A percentile compares a stretch with the other conserved stretches of the same genome.
Evolutionary conservation across 2,113 vertebrate species (phyloP).

Genomic region (Pseudorhombus dupliciocellatus): DNA sequence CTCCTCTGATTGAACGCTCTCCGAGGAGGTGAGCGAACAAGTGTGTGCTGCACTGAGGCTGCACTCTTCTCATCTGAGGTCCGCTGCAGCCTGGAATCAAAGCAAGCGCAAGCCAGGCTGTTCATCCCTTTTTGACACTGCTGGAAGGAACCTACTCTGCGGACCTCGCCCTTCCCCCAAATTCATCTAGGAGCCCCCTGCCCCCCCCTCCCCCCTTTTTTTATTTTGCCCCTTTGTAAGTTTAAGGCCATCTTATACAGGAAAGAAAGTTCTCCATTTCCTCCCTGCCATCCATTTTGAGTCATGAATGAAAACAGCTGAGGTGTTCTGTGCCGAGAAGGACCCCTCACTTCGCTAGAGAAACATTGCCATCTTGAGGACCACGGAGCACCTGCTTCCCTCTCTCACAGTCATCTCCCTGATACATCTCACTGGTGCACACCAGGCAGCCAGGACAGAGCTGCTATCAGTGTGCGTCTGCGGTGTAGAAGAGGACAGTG

Average conservation of each 20-base stretch:
- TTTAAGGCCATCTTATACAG: constrained; percentile 46
- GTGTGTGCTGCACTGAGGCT: constrained; percentile 48
- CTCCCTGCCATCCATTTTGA: constrained; percentile 46
- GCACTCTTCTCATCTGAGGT: constrained; percentile 28
- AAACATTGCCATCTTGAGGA: constrained; percentile 72
- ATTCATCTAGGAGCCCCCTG: constrained; percentile 53
- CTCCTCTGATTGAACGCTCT: constrained; percentile 56
- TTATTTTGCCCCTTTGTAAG: constrained; percentile 33
- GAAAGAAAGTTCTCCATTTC: constrained; percentile 36
- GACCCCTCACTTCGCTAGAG: constrained; percentile 38
- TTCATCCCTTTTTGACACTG: constrained; percentile 45
- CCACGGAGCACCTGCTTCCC: constrained; percentile 48
- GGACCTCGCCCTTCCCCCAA: constrained; percentile 26
- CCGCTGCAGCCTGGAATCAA: constrained; percentile 56
- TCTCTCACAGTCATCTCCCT: constrained; percentile 18
- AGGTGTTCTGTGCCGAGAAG: constrained; percentile 49
- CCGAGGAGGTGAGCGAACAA: constrained; percentile 56
- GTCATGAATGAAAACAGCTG: constrained; percentile 38
- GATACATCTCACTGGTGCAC: constrained; percentile 31
- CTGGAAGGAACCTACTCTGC: constrained; percentile 62
- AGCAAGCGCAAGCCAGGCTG: constrained; percentile 42
- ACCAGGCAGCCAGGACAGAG: constrained; percentile 30
- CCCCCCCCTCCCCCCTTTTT: too few relatives aligned
- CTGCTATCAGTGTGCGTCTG: constrained; percentile 13
- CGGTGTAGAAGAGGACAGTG: constrained; percentile 38